Percentiles rank a stretch among this genome's conserved stretches.
phyloP scores from a whole-genome alignment of 2,888 invertebrate species.

The Lithophane semibrunnea region DNA sequence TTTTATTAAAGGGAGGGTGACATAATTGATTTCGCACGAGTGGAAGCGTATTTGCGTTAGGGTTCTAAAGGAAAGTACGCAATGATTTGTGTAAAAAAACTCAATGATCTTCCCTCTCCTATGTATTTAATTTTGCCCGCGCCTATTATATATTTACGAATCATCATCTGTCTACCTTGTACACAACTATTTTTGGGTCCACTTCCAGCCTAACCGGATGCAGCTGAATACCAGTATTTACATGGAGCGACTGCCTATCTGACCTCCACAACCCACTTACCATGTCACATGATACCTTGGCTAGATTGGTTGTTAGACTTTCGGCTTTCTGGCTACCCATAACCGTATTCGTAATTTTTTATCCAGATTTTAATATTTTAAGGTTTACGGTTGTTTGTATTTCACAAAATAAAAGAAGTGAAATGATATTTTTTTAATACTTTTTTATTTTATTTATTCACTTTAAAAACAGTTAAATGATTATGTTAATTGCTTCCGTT shows the following conservation, averaged over 20 bases:
- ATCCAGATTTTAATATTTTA: neutral
- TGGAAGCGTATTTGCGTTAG: neutral
- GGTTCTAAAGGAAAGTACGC: neutral
- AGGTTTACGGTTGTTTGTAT: neutral
- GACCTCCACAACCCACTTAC: neutral
- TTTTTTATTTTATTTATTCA: too few relatives aligned
- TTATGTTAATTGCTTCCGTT: neutral
- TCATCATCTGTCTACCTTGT: neutral
- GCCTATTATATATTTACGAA: neutral
- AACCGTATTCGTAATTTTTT: neutral
- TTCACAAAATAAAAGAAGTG: too few relatives aligned
- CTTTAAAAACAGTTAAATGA: too few relatives aligned
- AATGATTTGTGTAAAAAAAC: neutral
- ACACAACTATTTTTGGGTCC: too few relatives aligned
- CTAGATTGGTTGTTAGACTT: neutral
- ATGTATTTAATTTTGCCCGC: neutral
- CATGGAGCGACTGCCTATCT: neutral
- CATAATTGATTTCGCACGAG: neutral
- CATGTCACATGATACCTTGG: too few relatives aligned
- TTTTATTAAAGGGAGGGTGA: neutral
- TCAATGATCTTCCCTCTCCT: neutral
- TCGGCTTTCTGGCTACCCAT: neutral
- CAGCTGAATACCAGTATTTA: neutral
- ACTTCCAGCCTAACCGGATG: neutral
- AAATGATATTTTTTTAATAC: too few relatives aligned